A percentile compares a stretch with the other conserved stretches of the same genome.
Conservation (phyloP, 1,140 invertebrate genomes). For the Druon quercuslanigerum region DNA sequence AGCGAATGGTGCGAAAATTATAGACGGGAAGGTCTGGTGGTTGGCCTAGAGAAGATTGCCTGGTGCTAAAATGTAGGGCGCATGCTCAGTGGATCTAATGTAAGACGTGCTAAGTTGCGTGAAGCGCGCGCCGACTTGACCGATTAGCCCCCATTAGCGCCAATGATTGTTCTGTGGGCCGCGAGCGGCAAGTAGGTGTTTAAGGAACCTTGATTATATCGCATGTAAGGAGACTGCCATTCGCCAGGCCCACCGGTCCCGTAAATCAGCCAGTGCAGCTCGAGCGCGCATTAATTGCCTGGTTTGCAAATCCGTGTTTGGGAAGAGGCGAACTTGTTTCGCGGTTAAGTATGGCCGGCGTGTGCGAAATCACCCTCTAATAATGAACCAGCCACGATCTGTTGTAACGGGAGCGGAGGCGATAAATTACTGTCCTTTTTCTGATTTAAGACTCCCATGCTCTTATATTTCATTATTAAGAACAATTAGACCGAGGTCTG, state of each 20-base stretch:
- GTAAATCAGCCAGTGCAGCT: conserved; percentile 25
- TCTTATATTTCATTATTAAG: conserved; percentile 26
- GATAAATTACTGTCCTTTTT: conserved; percentile 23
- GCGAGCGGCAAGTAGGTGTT: conserved; percentile 20
- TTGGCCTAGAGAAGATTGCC: conserved; percentile 20
- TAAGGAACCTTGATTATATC: conserved; percentile 30
- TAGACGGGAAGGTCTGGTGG: conserved; percentile 8
- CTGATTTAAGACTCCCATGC: conserved; percentile 18
- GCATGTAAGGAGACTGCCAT: conserved; percentile 21
- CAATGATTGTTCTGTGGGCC: conserved; percentile 18
- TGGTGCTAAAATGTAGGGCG: conserved; percentile 5
- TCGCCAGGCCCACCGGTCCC: not conserved
- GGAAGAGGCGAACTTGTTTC: conserved; percentile 30
- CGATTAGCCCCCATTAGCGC: conserved; percentile 28
- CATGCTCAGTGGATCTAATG: not conserved
- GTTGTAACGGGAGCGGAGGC: conserved; percentile 26
- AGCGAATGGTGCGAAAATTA: conserved; percentile 21
- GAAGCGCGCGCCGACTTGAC: conserved; percentile 25
- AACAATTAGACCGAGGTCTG: conserved; percentile 1
- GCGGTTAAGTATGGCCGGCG: conserved; percentile 4
- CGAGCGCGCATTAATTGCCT: conserved; percentile 29
- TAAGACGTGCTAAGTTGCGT: conserved; percentile 29
- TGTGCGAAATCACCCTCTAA: conserved; percentile 25
- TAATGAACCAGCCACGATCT: conserved; percentile 24
- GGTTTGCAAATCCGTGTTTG: conserved; percentile 28